phyloP scores from a whole-genome alignment of 2,113 vertebrate species.

The Meleagris gallopavo region DNA sequence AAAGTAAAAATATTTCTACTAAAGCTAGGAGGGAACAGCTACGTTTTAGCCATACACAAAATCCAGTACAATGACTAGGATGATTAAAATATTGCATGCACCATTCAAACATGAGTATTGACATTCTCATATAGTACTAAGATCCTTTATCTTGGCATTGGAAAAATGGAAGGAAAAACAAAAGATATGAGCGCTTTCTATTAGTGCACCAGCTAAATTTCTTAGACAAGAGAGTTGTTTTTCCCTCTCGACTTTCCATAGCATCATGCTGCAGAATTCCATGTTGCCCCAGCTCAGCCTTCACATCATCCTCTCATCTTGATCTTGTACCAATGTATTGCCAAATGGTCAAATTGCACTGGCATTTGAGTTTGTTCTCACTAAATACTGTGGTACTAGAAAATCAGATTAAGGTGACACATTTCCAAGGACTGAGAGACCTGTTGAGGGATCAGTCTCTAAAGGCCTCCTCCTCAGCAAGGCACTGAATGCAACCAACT shows the following conservation, averaged over 20 bases:
- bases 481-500: background rate
- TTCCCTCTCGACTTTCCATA: background rate
- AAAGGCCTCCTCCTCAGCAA: background rate
- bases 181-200: background rate
- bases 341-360: background rate
- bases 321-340: background rate
- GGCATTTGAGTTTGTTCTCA: background rate
- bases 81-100: background rate
- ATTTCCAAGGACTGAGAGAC: background rate
- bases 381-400: background rate
- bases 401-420: background rate
- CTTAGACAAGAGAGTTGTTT: background rate
- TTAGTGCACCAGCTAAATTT: background rate
- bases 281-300: background rate
- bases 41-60: background rate
- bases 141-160: background rate
- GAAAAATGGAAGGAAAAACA: background rate
- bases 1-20: background rate
- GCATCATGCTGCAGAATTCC: background rate
- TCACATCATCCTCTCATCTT: background rate
- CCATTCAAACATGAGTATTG: background rate
- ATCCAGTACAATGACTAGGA: background rate
- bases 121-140: background rate
- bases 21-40: background rate
- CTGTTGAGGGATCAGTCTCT: background rate